Percentiles rank a stretch among this genome's conserved stretches.
phyloP scores from a whole-genome alignment of 2,797 vertebrate genomes.

The Semotilus atromaculatus region DNA sequence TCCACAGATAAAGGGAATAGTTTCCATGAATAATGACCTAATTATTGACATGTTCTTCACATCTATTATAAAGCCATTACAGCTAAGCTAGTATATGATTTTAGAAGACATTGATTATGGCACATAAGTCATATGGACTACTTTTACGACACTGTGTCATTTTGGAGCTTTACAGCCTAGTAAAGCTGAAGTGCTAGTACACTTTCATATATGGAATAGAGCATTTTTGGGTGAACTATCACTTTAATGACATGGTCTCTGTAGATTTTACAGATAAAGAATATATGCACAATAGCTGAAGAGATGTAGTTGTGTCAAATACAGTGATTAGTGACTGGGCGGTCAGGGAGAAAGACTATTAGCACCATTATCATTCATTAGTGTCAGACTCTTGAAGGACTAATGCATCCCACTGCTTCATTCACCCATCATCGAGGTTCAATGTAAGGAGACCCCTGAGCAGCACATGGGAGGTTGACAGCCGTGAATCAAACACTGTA shows the following conservation, averaged over 20 bases:
- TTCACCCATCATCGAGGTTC: constrained; percentile 22
- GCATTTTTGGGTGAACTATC: too few species aligned
- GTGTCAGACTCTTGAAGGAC: constrained; percentile 34
- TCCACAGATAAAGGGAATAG: neutral
- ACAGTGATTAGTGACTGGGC: constrained; percentile 50
- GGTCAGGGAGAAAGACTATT: constrained; percentile 49
- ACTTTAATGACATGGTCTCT: neutral
- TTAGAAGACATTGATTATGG: neutral
- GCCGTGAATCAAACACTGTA: constrained; percentile 11
- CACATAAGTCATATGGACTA: too few species aligned
- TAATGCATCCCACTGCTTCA: constrained; percentile 47
- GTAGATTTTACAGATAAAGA: neutral
- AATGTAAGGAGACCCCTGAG: constrained; percentile 10
- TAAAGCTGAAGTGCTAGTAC: too few species aligned
- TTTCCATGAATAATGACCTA: neutral
- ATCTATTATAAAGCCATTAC: too few species aligned
- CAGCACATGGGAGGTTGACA: neutral
- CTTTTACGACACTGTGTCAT: neutral
- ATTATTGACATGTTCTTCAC: neutral
- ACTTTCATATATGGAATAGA: neutral
- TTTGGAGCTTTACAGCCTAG: neutral
- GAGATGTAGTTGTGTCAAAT: constrained; percentile 28
- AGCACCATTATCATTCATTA: constrained; percentile 56
- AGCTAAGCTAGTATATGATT: neutral
- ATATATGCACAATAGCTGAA: neutral